Conservation (phyloP, 2,113 vertebrate species). For the Candoia aspera region DNA sequence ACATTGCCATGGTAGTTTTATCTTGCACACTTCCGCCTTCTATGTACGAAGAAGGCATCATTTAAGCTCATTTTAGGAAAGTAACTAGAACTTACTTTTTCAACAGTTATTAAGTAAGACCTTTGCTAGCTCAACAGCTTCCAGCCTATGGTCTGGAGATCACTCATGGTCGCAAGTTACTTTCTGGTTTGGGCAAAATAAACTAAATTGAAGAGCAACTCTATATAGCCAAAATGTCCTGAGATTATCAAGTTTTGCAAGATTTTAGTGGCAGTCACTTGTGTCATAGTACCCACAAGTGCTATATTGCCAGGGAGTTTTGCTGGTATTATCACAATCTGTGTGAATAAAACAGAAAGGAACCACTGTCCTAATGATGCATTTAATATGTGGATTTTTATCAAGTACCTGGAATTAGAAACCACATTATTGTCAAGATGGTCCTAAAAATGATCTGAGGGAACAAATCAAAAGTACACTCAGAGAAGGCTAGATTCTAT, state of each 20-base stretch:
- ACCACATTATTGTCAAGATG: neutral
- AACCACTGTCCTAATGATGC: neutral
- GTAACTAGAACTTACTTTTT: no score
- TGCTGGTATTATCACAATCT: neutral
- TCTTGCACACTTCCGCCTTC: neutral
- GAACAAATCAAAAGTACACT: neutral
- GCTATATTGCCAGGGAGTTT: neutral
- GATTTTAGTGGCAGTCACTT: neutral
- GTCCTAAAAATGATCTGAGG: neutral
- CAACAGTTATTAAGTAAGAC: neutral
- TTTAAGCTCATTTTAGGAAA: neutral
- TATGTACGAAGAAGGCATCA: neutral
- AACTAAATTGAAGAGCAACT: neutral
- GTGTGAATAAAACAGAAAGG: neutral
- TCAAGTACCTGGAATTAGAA: neutral
- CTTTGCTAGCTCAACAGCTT: neutral
- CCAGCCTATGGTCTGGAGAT: neutral
- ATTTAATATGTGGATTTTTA: neutral
- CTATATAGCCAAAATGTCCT: neutral
- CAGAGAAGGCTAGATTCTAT: neutral
- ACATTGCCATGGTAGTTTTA: neutral
- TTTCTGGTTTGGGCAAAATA: neutral
- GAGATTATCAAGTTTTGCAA: neutral
- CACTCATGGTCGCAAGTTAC: neutral
- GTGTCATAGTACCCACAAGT: neutral